Conservation (phyloP, 1,140 invertebrate genomes). For the Anagrus nilaparvatae region DNA sequence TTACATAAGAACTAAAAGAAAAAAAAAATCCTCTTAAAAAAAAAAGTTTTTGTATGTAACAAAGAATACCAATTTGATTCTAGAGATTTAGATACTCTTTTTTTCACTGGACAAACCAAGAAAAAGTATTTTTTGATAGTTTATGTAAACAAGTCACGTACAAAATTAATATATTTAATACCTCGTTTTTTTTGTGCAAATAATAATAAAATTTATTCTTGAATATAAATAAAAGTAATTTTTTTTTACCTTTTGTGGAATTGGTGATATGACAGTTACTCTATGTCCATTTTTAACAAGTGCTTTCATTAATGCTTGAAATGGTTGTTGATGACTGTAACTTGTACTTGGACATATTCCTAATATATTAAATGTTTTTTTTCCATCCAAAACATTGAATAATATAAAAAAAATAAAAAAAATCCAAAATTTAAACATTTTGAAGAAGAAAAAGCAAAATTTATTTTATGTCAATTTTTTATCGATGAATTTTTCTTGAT, state of each 20-base stretch:
- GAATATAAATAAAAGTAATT: too few relatives aligned
- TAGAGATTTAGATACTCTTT: too few relatives aligned
- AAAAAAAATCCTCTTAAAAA: too few relatives aligned
- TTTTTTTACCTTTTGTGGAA: slow-evolving; percentile 39
- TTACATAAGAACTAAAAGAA: too few relatives aligned
- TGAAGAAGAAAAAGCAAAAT: background rate
- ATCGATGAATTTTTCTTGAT: slow-evolving; percentile 10
- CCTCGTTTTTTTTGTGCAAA: too few relatives aligned
- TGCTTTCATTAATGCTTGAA: slow-evolving; percentile 46
- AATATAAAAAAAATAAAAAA: slow-evolving; percentile 9
- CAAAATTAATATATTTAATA: too few relatives aligned
- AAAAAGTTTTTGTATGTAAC: too few relatives aligned
- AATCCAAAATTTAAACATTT: slow-evolving; percentile 13
- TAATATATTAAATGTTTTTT: slow-evolving; percentile 26
- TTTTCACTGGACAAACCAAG: too few relatives aligned
- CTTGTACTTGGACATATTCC: slow-evolving; percentile 43
- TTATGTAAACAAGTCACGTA: too few relatives aligned
- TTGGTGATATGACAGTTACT: slow-evolving; percentile 48
- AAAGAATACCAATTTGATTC: too few relatives aligned
- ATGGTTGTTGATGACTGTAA: slow-evolving; percentile 51
- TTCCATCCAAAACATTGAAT: slow-evolving; percentile 4
- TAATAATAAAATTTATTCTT: too few relatives aligned
- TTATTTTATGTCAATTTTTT: background rate
- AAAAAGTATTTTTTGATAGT: too few relatives aligned
- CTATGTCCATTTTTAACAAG: slow-evolving; percentile 47